Evolutionary conservation across 2,113 vertebrate species (phyloP), one percentile per base, ranked within the genome.

Genomic region (Pteropus alecto): DNA sequence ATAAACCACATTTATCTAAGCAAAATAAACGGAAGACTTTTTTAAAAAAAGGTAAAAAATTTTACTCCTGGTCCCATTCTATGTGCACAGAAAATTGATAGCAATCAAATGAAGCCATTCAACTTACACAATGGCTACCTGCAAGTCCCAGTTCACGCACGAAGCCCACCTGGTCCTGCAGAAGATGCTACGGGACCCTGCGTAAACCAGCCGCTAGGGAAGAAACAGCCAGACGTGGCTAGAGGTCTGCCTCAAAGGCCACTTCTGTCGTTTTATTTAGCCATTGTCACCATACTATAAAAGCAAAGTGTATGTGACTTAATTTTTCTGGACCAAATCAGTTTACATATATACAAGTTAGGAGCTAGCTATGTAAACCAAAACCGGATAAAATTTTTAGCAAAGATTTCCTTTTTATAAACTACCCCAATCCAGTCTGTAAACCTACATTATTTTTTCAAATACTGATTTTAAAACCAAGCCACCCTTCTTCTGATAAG

Each of bases 371-470:
- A 54, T 26, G 28, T 7, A 83, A 91, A 68, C 2, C 19, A 68
- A 78, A 93, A 30, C 26, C 48, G 81, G 16, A 46, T 26, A 1
- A 73, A 81, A 70, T 24, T 82, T 61, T 79, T 33, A 38, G 63
- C 58, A 68, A 68, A 74, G 48, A 73, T 26, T 41, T 93, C 63
- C 82, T 86, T 91, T 43, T 81, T 48, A 82, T 18, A 68, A 95
- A 65, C 48, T 48, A 76, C 0, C 24, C 18, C 6, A 24, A 83
- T 24, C n/a, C 43, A 93, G 18, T 86, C 48, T 60, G 12, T 33
- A 68, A 78, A 90, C 41, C 71, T 26, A 60, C 18, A 43, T 28
- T 51, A 22, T 41, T 51, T 73, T 90, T 89, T 41, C 28, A 89
- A 24, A 58, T 19, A 63, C 3, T 82, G 48, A 81, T 35, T 90